A percentile compares a stretch with the other conserved stretches of the same genome.
phyloP scores from a whole-genome alignment of 1,140 invertebrate species.

The Popillia japonica region DNA sequence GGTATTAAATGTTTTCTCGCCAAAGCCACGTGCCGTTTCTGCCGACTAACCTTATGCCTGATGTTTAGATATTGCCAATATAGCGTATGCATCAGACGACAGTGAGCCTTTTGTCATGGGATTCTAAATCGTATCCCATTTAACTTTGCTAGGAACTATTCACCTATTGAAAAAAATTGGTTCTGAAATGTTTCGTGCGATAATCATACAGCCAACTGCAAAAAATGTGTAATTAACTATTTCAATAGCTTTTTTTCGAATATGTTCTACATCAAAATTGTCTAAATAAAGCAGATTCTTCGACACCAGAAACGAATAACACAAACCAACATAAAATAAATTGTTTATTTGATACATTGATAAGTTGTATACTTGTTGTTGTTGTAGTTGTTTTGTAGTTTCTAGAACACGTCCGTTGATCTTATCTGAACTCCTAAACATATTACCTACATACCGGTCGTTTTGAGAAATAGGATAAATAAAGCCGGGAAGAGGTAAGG shows the following conservation, averaged over 20 bases:
- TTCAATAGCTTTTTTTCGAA: neutral
- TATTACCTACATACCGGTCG: too few species aligned
- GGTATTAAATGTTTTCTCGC: constrained; percentile 56
- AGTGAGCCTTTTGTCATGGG: constrained; percentile 22
- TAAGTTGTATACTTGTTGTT: too few species aligned
- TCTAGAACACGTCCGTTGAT: too few species aligned
- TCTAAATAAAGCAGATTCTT: too few species aligned
- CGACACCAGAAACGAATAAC: too few species aligned
- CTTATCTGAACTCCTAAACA: too few species aligned
- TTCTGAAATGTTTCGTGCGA: neutral
- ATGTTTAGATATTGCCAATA: constrained; percentile 42
- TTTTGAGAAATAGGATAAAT: too few species aligned
- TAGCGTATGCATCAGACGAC: constrained; percentile 3
- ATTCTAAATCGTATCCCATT: constrained; percentile 19
- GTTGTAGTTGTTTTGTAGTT: too few species aligned
- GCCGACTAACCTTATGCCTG: constrained; percentile 26
- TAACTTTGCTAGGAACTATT: neutral
- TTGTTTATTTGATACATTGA: too few species aligned
- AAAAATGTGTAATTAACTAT: neutral
- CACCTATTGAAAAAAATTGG: constrained; percentile 22
- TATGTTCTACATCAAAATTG: too few species aligned
- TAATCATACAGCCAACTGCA: neutral
- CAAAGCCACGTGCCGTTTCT: constrained; percentile 49
- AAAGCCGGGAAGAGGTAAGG: too few species aligned
- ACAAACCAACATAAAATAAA: too few species aligned